Evolutionary conservation across 92 coral and sea anemone species (phyloP).

Genomic region (Bergia puertoricense): DNA sequence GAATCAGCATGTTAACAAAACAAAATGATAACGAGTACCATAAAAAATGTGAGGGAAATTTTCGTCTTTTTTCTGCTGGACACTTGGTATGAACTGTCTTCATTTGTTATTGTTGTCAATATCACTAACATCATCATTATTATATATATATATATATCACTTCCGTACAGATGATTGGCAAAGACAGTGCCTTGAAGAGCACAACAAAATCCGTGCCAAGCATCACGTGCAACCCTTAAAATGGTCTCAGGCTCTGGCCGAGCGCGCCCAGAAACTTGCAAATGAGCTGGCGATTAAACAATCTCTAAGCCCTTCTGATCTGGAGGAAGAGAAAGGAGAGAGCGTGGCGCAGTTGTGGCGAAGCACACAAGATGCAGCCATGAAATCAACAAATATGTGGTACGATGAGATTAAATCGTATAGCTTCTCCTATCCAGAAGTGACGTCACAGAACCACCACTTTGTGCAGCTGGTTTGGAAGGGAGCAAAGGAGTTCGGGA

Average conservation of each 20-base stretch:
- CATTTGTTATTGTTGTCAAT: too few relatives aligned
- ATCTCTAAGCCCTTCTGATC: slow-evolving; percentile 66
- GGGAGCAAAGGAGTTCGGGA: slow-evolving; percentile 76
- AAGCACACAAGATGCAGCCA: slow-evolving; percentile 53
- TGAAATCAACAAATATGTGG: slow-evolving; percentile 79
- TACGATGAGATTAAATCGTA: slow-evolving; percentile 77
- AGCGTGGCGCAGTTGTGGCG: slow-evolving; percentile 74
- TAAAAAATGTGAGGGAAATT: too few relatives aligned
- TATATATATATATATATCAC: neutral
- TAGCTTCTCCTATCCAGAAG: slow-evolving; percentile 85
- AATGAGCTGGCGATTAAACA: slow-evolving; percentile 68
- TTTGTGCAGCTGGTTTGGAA: slow-evolving; percentile 96
- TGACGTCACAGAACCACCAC: slow-evolving; percentile 74
- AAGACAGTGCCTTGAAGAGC: slow-evolving; percentile 74
- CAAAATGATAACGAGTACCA: too few relatives aligned
- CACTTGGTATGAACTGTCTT: too few relatives aligned
- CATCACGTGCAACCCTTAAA: slow-evolving; percentile 81
- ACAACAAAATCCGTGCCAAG: slow-evolving; percentile 72
- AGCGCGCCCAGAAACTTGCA: slow-evolving; percentile 79
- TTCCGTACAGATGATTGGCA: slow-evolving; percentile 64
- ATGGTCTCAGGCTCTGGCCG: slow-evolving; percentile 80
- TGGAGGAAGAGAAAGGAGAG: slow-evolving; percentile 80
- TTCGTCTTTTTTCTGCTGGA: too few relatives aligned
- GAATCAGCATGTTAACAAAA: too few relatives aligned
- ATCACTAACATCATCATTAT: neutral